phyloP scores from a whole-genome alignment of 2,797 vertebrate species.

The Poeciliopsis turneri region DNA sequence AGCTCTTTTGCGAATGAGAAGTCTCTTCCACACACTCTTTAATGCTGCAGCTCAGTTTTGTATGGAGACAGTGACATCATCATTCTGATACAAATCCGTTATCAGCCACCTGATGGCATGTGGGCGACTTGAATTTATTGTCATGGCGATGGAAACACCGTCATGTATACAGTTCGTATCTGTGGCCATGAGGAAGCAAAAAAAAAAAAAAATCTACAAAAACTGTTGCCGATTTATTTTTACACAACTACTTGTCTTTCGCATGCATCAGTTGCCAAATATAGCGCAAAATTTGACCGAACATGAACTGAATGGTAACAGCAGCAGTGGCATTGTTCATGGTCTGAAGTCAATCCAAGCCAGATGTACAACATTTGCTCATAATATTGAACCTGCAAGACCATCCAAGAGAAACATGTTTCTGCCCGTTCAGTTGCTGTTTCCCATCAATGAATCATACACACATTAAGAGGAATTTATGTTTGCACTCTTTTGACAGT shows the following conservation, averaged over 20 bases:
- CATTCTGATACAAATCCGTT: slow-evolving; percentile 64
- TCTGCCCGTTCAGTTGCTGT: slow-evolving; percentile 55
- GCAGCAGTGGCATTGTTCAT: slow-evolving; percentile 32
- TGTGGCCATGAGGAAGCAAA: slow-evolving; percentile 10
- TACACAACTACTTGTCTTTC: neutral
- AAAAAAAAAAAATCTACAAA: neutral
- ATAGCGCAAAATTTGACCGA: slow-evolving; percentile 20
- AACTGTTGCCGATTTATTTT: neutral
- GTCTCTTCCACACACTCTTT: slow-evolving; percentile 62
- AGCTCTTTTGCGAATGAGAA: slow-evolving; percentile 67
- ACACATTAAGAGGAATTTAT: slow-evolving; percentile 59
- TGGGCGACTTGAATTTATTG: slow-evolving; percentile 67
- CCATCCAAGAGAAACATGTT: slow-evolving; percentile 69
- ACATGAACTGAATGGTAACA: slow-evolving; percentile 28
- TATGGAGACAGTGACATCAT: slow-evolving; percentile 71
- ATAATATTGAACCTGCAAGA: slow-evolving; percentile 57
- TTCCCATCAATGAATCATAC: slow-evolving; percentile 71
- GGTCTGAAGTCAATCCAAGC: slow-evolving; percentile 38
- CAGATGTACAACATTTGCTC: slow-evolving; percentile 55
- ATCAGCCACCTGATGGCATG: slow-evolving; percentile 73
- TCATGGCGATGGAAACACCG: slow-evolving; percentile 69
- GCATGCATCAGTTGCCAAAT: neutral
- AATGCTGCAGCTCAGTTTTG: slow-evolving; percentile 54
- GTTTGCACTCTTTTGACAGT: slow-evolving; percentile 60
- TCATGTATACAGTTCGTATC: slow-evolving; percentile 61